These are phyloP conservation scores for Lithobates pipiens DNA, from an alignment of 2,797 vertebrate genomes.

Conservation along the genomic window DNA sequence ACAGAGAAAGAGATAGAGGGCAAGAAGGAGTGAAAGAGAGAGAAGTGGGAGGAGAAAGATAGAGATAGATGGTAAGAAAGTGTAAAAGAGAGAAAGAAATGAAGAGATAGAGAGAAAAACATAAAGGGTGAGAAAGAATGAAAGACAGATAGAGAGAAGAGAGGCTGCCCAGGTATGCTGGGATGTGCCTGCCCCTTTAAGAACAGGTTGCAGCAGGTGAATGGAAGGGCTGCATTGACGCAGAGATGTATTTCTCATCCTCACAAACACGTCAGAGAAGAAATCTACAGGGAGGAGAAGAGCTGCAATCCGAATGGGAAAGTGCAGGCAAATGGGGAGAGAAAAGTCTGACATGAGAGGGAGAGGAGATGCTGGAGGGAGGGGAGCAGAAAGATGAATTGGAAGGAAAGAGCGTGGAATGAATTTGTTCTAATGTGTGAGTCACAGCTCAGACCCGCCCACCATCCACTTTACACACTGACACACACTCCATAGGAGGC, in stretches of 20 bases:
- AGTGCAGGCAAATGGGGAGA: constrained; percentile 33
- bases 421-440: constrained; percentile 46
- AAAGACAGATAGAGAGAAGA: not conserved
- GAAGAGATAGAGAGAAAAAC: too few relatives aligned
- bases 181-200: constrained; percentile 46
- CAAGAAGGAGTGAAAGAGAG: too few relatives aligned
- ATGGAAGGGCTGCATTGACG: constrained; percentile 62
- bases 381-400: constrained; percentile 48
- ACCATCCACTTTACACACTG: constrained; percentile 23
- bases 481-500: constrained; percentile 24
- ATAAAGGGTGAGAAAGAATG: too few relatives aligned
- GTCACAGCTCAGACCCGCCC: constrained; percentile 33
- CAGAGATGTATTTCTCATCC: constrained; percentile 58
- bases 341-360: constrained; percentile 34
- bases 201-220: constrained; percentile 59
- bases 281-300: constrained; percentile 59
- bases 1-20: too few relatives aligned
- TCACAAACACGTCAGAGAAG: constrained; percentile 59
- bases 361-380: constrained; percentile 34
- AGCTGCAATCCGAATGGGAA: constrained; percentile 56
- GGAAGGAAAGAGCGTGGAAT: constrained; percentile 28
- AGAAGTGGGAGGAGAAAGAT: too few relatives aligned
- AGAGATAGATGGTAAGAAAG: too few relatives aligned
- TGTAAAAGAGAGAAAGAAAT: too few relatives aligned
- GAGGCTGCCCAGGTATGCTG: not conserved